Percentiles rank a stretch among this genome's conserved stretches.
phyloP scores from a whole-genome alignment of 2,888 invertebrate genomes.

The Prosapia bicincta region DNA sequence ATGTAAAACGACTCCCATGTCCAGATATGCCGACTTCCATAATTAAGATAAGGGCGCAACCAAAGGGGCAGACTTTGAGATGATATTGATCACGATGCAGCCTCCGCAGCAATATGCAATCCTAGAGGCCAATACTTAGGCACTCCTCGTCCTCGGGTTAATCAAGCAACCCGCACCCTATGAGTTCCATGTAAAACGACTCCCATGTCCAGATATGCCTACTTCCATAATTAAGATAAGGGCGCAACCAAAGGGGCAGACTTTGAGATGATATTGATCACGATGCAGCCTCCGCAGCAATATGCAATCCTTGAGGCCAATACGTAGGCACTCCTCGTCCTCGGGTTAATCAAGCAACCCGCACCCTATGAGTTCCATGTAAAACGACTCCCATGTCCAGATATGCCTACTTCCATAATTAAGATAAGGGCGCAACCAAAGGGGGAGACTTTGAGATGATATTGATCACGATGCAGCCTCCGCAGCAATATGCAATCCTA shows the following conservation, averaged over 20 bases:
- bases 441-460: not conserved
- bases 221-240: not conserved
- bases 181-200: too few species aligned
- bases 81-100: not conserved
- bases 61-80: not conserved
- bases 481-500: not conserved
- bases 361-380: too few species aligned
- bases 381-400: too few species aligned
- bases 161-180: too few species aligned
- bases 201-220: not conserved
- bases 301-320: not conserved
- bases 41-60: not conserved
- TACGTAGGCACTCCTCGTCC: not conserved
- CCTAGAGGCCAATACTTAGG: not conserved
- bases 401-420: not conserved
- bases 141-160: not conserved
- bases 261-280: not conserved
- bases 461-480: not conserved
- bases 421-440: not conserved
- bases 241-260: not conserved
- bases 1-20: too few species aligned
- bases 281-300: not conserved
- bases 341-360: not conserved
- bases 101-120: not conserved
- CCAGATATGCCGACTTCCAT: not conserved